Percentiles rank a stretch among this genome's conserved stretches.
Evolutionary conservation across 2,888 invertebrate genomes (phyloP).

Genomic region (Cybosia mesomella): DNA sequence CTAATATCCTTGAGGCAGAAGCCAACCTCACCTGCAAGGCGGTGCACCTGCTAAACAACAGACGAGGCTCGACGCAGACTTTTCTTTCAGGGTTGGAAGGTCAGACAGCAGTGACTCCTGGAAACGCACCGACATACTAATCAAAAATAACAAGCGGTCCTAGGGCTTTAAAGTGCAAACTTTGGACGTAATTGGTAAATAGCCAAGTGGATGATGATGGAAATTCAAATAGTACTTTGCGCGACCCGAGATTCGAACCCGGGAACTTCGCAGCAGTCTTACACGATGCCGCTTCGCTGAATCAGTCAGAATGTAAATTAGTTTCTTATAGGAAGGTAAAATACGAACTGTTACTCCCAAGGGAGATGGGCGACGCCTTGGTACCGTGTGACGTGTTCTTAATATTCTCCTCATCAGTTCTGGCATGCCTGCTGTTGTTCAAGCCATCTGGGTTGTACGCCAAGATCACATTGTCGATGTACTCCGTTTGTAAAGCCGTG

Average conservation of each 20-base stretch:
- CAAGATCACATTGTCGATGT: slow-evolving; percentile 94
- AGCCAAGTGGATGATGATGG: no score
- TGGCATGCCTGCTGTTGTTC: slow-evolving; percentile 1
- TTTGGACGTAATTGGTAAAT: no score
- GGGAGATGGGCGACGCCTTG: slow-evolving; percentile 79
- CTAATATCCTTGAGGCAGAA: no score
- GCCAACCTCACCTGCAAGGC: no score
- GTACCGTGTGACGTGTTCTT: slow-evolving; percentile 59
- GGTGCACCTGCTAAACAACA: no score
- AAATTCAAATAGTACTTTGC: neutral
- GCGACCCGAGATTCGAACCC: no score
- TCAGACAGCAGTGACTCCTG: no score
- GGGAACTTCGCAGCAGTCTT: neutral
- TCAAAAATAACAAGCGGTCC: no score
- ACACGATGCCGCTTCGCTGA: neutral
- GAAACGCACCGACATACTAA: no score
- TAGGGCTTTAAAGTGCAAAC: no score
- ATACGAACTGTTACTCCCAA: slow-evolving; percentile 71
- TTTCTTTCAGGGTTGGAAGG: no score
- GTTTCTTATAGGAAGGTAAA: neutral
- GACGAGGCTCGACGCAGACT: no score
- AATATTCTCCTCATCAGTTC: slow-evolving; percentile 55
- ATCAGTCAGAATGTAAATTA: neutral
- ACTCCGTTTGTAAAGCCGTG: slow-evolving; percentile 89
- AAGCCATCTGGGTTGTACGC: slow-evolving; percentile 90